phyloP scores from a whole-genome alignment of 2,888 invertebrate genomes.

The Xanthorhoe designata region DNA sequence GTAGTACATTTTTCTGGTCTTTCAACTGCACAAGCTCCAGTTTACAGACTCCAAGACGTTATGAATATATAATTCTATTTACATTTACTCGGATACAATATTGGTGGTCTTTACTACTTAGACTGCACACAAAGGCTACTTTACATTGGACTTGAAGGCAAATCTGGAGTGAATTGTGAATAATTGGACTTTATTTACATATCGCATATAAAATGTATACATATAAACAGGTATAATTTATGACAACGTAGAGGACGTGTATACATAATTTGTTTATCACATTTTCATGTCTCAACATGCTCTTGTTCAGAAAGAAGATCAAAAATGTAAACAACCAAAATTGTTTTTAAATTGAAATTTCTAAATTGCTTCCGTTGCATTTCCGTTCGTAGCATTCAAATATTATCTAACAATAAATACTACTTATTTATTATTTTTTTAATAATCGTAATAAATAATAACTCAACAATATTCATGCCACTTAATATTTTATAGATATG shows the following conservation, averaged over 20 bases:
- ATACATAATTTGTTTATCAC: slow-evolving; percentile 40
- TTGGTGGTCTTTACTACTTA: slow-evolving; percentile 7
- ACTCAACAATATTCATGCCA: too few relatives aligned
- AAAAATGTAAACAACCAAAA: too few relatives aligned
- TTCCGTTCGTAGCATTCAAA: too few relatives aligned
- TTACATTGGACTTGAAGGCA: slow-evolving; percentile 11
- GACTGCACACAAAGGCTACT: slow-evolving; percentile 7
- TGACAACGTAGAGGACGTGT: slow-evolving; percentile 29
- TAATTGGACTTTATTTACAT: slow-evolving; percentile 13
- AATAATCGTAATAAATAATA: too few relatives aligned
- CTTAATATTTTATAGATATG: too few relatives aligned
- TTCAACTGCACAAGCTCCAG: neutral
- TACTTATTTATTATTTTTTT: too few relatives aligned
- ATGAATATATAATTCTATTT: neutral
- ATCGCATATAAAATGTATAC: slow-evolving; percentile 8
- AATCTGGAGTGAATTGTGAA: slow-evolving; percentile 12
- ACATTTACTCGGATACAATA: slow-evolving; percentile 17
- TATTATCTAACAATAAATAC: too few relatives aligned
- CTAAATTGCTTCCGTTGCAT: too few relatives aligned
- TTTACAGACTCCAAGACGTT: neutral
- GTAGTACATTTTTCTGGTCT: neutral
- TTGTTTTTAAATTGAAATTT: too few relatives aligned
- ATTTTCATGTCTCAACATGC: slow-evolving; percentile 28
- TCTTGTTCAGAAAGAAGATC: too few relatives aligned
- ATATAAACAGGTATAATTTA: slow-evolving; percentile 16